Conservation (phyloP, 2,797 vertebrate genomes). For the Manis javanica region DNA sequence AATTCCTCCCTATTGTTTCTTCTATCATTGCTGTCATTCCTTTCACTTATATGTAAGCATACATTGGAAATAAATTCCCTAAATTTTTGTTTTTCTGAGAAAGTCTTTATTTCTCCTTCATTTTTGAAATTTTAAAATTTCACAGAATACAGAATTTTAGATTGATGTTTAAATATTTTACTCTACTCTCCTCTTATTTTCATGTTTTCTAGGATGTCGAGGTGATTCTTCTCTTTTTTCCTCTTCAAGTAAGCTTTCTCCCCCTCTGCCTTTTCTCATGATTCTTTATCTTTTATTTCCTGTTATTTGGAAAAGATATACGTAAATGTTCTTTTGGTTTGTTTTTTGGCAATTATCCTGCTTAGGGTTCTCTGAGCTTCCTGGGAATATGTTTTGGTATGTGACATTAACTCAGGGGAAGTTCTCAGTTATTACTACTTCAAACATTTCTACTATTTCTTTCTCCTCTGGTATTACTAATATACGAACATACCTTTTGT, state of each 20-base stretch:
- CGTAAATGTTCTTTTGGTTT: neutral
- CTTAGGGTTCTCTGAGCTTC: neutral
- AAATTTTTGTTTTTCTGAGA: neutral
- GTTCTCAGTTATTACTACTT: neutral
- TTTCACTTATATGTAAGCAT: neutral
- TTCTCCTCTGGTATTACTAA: neutral
- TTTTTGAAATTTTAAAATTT: neutral
- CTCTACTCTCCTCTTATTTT: neutral
- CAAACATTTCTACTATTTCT: neutral
- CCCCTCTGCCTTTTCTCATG: neutral
- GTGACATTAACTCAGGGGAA: neutral
- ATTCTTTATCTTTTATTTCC: neutral
- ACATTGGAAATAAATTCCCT: neutral
- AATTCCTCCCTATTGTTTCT: neutral
- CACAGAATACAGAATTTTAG: neutral
- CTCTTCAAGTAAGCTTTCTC: neutral
- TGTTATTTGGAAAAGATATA: neutral
- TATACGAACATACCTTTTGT: neutral
- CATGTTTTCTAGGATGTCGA: neutral
- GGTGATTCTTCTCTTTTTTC: neutral
- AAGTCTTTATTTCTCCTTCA: neutral
- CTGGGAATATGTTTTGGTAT: neutral
- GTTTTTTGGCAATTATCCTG: neutral
- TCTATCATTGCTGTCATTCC: neutral
- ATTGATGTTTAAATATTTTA: neutral